Percentiles rank a stretch among this genome's conserved stretches.
Evolutionary conservation across 1,140 invertebrate species (phyloP).

Genomic region (Drosophila orosa): DNA sequence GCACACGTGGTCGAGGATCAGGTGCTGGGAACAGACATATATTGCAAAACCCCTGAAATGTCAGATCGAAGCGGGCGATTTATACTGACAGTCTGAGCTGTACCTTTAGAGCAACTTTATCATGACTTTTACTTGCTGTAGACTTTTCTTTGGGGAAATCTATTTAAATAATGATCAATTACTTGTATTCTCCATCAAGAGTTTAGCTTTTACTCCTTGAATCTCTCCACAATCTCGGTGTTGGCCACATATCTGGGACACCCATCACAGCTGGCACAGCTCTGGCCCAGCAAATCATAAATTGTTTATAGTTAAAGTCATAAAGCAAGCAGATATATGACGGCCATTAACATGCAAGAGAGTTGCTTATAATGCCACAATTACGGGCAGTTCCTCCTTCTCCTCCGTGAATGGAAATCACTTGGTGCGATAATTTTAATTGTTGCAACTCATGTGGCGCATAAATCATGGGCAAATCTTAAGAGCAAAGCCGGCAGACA

Average conservation of each 20-base stretch:
- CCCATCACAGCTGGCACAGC: conserved; percentile 12
- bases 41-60: conserved; percentile 38
- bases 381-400: conserved; percentile 47
- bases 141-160: not conserved
- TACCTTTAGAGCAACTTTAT: not conserved
- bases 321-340: conserved; percentile 73
- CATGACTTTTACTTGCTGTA: not conserved
- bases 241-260: conserved; percentile 17
- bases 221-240: conserved; percentile 11
- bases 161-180: conserved; percentile 4
- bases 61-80: conserved; percentile 22
- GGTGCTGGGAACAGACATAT: conserved; percentile 13
- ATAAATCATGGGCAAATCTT: conserved; percentile 76
- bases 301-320: conserved; percentile 74
- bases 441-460: conserved; percentile 57
- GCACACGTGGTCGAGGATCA: conserved; percentile 67
- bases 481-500: conserved; percentile 57
- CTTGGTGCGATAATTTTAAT: conserved; percentile 70
- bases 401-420: conserved; percentile 34
- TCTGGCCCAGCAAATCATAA: conserved; percentile 57
- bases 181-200: not conserved
- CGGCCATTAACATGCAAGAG: conserved; percentile 64
- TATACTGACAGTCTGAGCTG: not conserved
- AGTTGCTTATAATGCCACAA: conserved; percentile 47
- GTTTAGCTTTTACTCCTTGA: conserved; percentile 4